Conservation (phyloP, 2,797 vertebrate species). For the Aldrovandia affinis region DNA sequence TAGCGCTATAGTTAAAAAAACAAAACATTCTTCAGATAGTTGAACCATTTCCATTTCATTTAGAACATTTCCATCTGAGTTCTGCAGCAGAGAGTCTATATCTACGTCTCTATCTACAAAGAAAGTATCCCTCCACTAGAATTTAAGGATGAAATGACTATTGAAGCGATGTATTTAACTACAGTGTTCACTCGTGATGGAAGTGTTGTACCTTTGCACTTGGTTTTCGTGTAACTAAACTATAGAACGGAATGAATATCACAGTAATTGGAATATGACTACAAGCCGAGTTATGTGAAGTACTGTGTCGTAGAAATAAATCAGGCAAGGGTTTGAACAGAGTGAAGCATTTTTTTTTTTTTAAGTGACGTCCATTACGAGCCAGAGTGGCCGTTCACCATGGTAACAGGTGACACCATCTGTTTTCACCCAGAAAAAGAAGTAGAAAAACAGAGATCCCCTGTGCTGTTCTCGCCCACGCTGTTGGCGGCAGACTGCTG, state of each 20-base stretch:
- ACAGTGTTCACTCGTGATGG: background rate
- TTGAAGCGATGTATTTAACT: background rate
- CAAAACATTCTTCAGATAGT: background rate
- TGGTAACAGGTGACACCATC: background rate
- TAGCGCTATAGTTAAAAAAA: background rate
- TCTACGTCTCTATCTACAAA: background rate
- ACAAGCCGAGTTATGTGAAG: background rate
- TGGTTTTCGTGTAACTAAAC: background rate
- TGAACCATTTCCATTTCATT: background rate
- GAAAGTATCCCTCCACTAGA: background rate
- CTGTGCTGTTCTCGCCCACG: background rate
- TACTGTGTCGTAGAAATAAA: background rate
- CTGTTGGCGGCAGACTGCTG: background rate
- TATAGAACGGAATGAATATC: background rate
- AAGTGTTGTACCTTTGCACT: background rate
- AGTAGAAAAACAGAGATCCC: background rate
- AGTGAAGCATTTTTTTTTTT: background rate
- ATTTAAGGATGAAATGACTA: background rate
- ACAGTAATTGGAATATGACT: background rate
- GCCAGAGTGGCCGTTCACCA: background rate
- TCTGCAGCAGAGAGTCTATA: background rate
- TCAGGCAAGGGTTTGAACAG: background rate
- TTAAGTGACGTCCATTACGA: background rate
- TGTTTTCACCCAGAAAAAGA: background rate
- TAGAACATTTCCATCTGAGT: background rate